A percentile compares a stretch with the other conserved stretches of the same genome.
phyloP scores from a whole-genome alignment of 37 sponge, comb jelly and placozoan species.

The Halisarca cf. caerulea region DNA sequence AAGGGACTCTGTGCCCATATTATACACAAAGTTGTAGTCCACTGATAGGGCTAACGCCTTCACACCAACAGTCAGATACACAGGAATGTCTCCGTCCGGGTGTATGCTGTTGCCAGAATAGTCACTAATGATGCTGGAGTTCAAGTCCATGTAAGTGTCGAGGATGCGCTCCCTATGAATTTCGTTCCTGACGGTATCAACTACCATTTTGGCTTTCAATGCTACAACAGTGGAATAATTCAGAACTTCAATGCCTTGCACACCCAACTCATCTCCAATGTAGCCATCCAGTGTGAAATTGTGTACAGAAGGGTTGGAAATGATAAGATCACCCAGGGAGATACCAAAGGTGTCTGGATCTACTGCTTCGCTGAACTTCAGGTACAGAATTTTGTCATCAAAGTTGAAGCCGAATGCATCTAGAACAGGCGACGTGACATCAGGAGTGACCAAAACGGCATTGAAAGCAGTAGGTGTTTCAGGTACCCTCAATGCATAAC shows the following conservation, averaged over 20 bases:
- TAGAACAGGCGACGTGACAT: background rate
- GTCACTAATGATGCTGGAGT: background rate
- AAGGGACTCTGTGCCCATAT: background rate
- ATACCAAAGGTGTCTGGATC: slow-evolving; percentile 3
- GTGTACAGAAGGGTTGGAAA: background rate
- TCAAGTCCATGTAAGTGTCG: background rate
- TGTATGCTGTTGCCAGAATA: background rate
- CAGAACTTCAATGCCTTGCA: background rate
- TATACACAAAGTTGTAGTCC: slow-evolving; percentile 3
- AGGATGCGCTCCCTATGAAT: background rate
- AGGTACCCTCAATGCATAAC: background rate
- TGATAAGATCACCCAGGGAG: background rate
- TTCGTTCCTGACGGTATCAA: background rate
- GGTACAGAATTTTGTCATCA: background rate
- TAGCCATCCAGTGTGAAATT: background rate
- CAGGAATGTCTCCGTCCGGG: background rate
- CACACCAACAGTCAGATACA: background rate
- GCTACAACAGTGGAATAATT: background rate
- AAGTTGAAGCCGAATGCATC: background rate
- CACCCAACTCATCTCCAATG: background rate
- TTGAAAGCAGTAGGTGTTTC: background rate
- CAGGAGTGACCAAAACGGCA: background rate
- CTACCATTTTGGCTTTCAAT: background rate
- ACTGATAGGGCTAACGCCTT: background rate
- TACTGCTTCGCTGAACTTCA: background rate